Evolutionary conservation across 2,888 invertebrate genomes (phyloP).

Genomic region (Stenurella melanura): DNA sequence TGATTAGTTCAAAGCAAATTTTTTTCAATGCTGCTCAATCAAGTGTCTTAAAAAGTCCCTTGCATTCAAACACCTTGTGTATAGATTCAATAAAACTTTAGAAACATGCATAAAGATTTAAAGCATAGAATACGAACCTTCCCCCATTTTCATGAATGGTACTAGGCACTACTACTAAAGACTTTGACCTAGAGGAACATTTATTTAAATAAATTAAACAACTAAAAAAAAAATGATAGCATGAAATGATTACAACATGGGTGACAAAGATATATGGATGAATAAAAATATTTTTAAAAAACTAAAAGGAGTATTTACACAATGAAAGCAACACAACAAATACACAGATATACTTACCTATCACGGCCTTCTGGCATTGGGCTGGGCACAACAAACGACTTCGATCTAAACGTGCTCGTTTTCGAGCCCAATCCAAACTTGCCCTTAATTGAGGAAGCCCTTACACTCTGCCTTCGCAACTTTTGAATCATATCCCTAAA

Average conservation of each 20-base stretch:
- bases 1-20: background rate
- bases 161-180: conserved; percentile 56
- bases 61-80: background rate
- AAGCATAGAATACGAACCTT: conserved; percentile 52
- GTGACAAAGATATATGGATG: background rate
- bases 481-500: conserved; percentile 93
- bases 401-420: conserved; percentile 81
- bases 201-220: conserved; percentile 38
- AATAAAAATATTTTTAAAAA: too few species aligned
- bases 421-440: conserved; percentile 82
- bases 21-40: background rate
- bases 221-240: conserved; percentile 35
- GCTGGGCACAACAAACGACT: conserved; percentile 84
- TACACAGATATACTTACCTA: conserved; percentile 57
- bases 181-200: conserved; percentile 52
- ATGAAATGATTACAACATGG: conserved; percentile 23
- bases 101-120: conserved; percentile 30
- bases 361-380: conserved; percentile 78
- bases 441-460: conserved; percentile 85
- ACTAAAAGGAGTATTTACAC: background rate
- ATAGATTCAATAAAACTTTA: background rate
- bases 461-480: conserved; percentile 88
- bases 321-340: background rate
- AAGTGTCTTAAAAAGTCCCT: background rate
- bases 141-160: conserved; percentile 45